Conservation (phyloP, 2,888 invertebrate genomes). For the Hirtodrosophila histrioides region DNA sequence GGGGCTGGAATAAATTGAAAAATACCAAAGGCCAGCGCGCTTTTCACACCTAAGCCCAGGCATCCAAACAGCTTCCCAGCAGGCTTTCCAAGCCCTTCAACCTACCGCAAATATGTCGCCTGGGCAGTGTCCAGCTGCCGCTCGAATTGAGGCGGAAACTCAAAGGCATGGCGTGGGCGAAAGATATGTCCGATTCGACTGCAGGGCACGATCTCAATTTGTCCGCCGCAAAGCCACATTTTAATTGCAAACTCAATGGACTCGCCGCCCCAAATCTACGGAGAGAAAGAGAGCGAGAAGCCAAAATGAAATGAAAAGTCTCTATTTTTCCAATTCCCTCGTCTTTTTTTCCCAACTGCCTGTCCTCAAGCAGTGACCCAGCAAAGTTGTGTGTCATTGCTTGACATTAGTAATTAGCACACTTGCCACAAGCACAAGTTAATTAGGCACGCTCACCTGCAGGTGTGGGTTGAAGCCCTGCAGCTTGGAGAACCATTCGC, state of each 20-base stretch:
- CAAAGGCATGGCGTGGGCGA: conserved; percentile 79
- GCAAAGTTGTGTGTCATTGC: conserved; percentile 38
- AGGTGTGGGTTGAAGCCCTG: conserved; percentile 83
- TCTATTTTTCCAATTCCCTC: conserved; percentile 11
- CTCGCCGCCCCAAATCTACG: conserved; percentile 84
- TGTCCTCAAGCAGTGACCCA: conserved; percentile 22
- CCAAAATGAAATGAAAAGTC: conserved; percentile 26
- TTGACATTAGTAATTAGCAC: conserved; percentile 64
- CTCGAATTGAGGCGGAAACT: conserved; percentile 70
- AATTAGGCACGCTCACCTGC: conserved; percentile 75
- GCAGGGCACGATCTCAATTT: conserved; percentile 84
- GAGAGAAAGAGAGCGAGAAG: conserved; percentile 19
- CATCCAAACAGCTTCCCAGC: conserved; percentile 14
- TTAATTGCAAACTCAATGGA: conserved; percentile 84
- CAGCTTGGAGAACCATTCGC: conserved; percentile 83
- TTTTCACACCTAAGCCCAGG: conserved; percentile 62
- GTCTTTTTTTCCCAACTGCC: conserved; percentile 4
- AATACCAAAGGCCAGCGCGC: conserved; percentile 63
- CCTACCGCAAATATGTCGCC: conserved; percentile 82
- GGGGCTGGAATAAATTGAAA: conserved; percentile 73
- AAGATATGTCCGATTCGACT: conserved; percentile 84
- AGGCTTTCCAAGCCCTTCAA: conserved; percentile 30
- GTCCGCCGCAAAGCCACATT: conserved; percentile 84
- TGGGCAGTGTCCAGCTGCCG: conserved; percentile 60
- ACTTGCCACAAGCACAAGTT: conserved; percentile 47